Base-by-base conservation (phyloP, 2,797 vertebrate species). In the Calcarius lapponicus region DNA sequence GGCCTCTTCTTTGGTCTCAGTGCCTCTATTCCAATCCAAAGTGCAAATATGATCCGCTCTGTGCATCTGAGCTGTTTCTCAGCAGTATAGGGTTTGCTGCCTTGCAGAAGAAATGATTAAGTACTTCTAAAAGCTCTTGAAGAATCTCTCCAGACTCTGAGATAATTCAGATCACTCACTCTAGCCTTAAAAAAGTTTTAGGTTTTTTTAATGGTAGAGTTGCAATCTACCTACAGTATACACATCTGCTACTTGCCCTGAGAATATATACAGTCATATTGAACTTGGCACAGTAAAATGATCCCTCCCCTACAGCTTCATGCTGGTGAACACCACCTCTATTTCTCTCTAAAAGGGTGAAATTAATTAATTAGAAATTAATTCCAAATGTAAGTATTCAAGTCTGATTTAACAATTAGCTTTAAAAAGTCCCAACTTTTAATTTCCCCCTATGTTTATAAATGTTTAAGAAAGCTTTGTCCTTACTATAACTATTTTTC, bases 151-250 rank as follows among this genome's bases (percentile, higher is more conserved):
- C 40, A 83, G 25, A 18, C 17, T 57, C 18, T 65, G 17, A 60
- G 6, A 19, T 54, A 34, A 65, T 65, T 82, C 29, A 47, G 26
- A 62, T 83, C 47, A 83, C 17, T 13, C 0, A 0, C 13, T 61
- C 3, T 40, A 61, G 5, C 15, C 21, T 66, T 48, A 65, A 17
- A 73, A 65, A 4, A 9, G 4, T 38, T 83, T 78, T 8, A 0
- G 4, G 9, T 0, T 0, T 36, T 60, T 78, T 54, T 71, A n/a
- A 38, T 34, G 3, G 38, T 62, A 50, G 22, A 60, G 17, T 69
- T 80, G 19, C 15, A 64, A 24, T 7, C 45, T 79, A 42, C 7
- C 20, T 42, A 21, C 14, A 48, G 10, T 34, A 29, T 11, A 32
- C 7, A n/a, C 13, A 18, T 22, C 36, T 91, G 26, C 17, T 70